phyloP scores from a whole-genome alignment of 2,113 vertebrate genomes.

The Leiothrix lutea region DNA sequence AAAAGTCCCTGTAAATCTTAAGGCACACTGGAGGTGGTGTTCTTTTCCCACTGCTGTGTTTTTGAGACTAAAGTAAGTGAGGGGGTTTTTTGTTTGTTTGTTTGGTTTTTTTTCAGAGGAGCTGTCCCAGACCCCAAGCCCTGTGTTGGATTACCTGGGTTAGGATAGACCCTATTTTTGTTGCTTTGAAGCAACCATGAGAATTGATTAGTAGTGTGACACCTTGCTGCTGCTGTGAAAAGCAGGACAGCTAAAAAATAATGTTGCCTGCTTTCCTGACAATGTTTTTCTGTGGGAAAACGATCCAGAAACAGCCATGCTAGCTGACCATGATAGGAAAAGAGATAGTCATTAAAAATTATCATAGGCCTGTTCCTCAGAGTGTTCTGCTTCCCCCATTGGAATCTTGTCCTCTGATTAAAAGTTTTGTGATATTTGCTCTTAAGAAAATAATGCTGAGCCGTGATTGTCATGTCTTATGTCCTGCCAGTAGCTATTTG shows the following conservation, averaged over 20 bases:
- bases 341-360: not conserved
- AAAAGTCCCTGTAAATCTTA: not conserved
- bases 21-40: not conserved
- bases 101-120: not conserved
- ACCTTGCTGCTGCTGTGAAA: not conserved
- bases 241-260: not conserved
- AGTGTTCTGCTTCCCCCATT: not conserved
- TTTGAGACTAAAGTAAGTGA: not conserved
- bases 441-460: not conserved
- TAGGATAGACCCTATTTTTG: not conserved
- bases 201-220: not conserved
- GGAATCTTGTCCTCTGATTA: not conserved
- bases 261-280: not conserved
- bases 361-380: not conserved
- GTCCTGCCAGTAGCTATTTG: not conserved
- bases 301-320: not conserved
- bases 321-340: not conserved
- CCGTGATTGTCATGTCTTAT: not conserved
- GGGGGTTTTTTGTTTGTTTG: no score
- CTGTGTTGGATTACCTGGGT: not conserved
- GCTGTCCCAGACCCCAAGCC: not conserved
- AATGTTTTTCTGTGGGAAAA: not conserved
- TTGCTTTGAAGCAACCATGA: not conserved
- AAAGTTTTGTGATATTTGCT: not conserved
- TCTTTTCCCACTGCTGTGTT: not conserved